These are phyloP conservation scores for Porites evermanni DNA, from an alignment of 92 coral and sea anemone species.

Conservation along the genomic window DNA sequence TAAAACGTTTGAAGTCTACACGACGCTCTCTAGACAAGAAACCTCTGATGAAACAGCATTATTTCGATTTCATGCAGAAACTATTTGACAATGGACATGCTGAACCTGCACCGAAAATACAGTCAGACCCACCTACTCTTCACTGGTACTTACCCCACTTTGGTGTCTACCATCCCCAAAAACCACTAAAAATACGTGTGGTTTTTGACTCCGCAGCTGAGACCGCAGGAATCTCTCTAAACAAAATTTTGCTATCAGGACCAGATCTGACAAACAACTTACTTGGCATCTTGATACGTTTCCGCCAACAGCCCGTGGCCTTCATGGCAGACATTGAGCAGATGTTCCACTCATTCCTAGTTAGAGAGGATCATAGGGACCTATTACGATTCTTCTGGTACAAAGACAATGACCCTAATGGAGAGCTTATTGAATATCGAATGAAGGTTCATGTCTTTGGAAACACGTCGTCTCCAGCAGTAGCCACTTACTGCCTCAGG, in stretches of 20 bases:
- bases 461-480: background rate
- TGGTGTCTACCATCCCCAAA: slow-evolving; percentile 56
- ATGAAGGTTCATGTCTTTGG: slow-evolving; percentile 48
- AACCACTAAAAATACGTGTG: slow-evolving; percentile 3
- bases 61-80: slow-evolving; percentile 47
- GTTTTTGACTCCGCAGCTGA: slow-evolving; percentile 48
- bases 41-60: slow-evolving; percentile 37
- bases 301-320: slow-evolving; percentile 31
- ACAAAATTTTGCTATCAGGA: slow-evolving; percentile 20
- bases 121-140: background rate
- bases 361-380: slow-evolving; percentile 24
- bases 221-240: slow-evolving; percentile 8
- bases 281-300: slow-evolving; percentile 40
- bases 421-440: slow-evolving; percentile 25
- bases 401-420: slow-evolving; percentile 32
- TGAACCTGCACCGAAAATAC: background rate
- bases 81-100: slow-evolving; percentile 33
- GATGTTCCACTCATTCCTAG: slow-evolving; percentile 54
- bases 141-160: slow-evolving; percentile 49
- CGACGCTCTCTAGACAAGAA: slow-evolving; percentile 5
- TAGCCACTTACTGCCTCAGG: slow-evolving; percentile 34
- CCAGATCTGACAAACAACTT: slow-evolving; percentile 40
- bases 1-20: slow-evolving; percentile 19
- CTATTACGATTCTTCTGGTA: slow-evolving; percentile 43
- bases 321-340: slow-evolving; percentile 46